Evolutionary conservation across 2,888 invertebrate genomes (phyloP), one percentile per base, ranked within the genome.

Genomic region (Synanthedon tipuliformis): DNA sequence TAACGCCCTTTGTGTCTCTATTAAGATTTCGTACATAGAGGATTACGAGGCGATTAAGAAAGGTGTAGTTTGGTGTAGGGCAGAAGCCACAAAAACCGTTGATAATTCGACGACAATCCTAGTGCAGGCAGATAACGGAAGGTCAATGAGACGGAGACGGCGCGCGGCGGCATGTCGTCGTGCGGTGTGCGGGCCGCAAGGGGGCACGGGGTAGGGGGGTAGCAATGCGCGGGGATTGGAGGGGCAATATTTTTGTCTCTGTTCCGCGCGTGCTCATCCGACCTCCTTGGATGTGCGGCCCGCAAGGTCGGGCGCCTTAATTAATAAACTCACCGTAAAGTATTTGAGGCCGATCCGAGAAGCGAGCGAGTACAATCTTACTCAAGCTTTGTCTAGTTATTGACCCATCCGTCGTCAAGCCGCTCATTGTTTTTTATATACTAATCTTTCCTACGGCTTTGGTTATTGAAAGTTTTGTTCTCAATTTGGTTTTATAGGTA

Each of bases 311-410:
- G 81, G 76, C 74, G 84, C 81, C 80, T 85, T 87, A 87, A 87
- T 87, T 87, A 87, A 87, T 87, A 86, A 87, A 86, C 85, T 81
- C 84, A 81, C 80, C 81, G 84, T 86, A 81, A 85, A 86, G 82
- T 84, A 86, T 87, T 84, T 84, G 85, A 86, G 82, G 81, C 81
- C 83, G 85, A 85, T 85, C 74, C 68, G 81, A 79, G 81, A 77
- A 73, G 69, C 80, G 77, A 73, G 69, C 80, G 78, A 78, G 79
- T 81, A 79, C 81, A 78, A 83, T 83, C 81, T 81, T 77, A 77
- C 72, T 74, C 76, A 76, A 79, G 77, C 83, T 84, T 85, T 86
- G 85, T 85, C 84, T 86, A 82, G 78, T 77, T 83, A 82, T 84
- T 85, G 83, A 84, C 81, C 85, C 81, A 77, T 65, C 66, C 71